phyloP scores from a whole-genome alignment of 2,113 vertebrate species.

The Callionymus lyra region DNA sequence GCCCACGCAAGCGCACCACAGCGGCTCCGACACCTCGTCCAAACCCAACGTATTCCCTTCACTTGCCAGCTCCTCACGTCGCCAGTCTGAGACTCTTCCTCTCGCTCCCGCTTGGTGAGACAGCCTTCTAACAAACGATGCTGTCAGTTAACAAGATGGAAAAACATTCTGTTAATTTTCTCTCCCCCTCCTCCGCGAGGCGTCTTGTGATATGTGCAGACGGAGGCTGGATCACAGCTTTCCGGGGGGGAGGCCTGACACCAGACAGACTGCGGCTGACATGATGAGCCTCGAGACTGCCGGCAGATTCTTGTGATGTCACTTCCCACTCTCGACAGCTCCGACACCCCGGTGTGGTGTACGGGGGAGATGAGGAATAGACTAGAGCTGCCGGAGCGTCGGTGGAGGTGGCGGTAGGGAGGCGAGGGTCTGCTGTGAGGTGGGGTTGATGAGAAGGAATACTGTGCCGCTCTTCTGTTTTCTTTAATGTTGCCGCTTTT shows the following conservation, averaged over 20 bases:
- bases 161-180: conserved; percentile 66
- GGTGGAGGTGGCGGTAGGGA: conserved; percentile 22
- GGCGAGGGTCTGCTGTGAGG: conserved; percentile 1
- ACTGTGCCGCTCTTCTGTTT: conserved; percentile 52
- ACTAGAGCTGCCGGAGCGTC: conserved; percentile 20
- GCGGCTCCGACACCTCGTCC: conserved; percentile 50
- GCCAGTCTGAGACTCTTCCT: conserved; percentile 49
- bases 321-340: conserved; percentile 65
- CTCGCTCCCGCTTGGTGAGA: conserved; percentile 43
- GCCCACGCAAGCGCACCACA: conserved; percentile 40
- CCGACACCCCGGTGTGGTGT: conserved; percentile 50
- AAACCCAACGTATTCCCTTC: conserved; percentile 47
- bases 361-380: conserved; percentile 27
- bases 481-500: conserved; percentile 70
- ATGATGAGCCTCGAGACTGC: conserved; percentile 62
- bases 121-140: conserved; percentile 59
- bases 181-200: conserved; percentile 36
- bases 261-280: conserved; percentile 62
- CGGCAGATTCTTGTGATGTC: conserved; percentile 66
- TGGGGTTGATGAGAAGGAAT: conserved; percentile 51
- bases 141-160: conserved; percentile 63
- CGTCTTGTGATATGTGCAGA: conserved; percentile 57
- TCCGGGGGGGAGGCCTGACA: conserved; percentile 66
- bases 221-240: conserved; percentile 63
- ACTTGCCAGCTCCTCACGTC: conserved; percentile 48